Evolutionary conservation across 2,797 vertebrate genomes (phyloP), one percentile per base, ranked within the genome.

Genomic region (Gymnoscopelus braueri): DNA sequence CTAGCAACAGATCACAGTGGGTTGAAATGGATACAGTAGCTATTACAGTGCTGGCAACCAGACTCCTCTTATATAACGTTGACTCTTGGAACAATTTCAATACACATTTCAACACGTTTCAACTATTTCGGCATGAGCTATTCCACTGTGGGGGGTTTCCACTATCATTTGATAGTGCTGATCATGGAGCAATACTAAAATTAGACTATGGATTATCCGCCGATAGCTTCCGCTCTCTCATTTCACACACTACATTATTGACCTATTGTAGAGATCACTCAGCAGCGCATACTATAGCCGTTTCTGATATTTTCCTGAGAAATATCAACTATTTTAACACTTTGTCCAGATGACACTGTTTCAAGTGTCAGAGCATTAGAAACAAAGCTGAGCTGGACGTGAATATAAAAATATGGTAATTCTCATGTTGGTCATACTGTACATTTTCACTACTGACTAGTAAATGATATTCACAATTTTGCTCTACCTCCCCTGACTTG

Each of bases 231-330:
- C 6, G 7, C 13, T n/a, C 29, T 35, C 29, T 58, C 26, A 57
- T 57, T 29, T 57, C 29, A 58, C 56, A 58, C 12, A 58, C 56
- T 29, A 58, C 13, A 56, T 56, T 29, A 56, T 29, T 56, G 54
- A 56, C 24, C 11, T 29, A 24, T 19, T 29, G 24, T 26, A 9
- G 54, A 57, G 4, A 24, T 10, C 23, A 1, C 26, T 3, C 24
- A 56, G 54, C 24, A 26, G 10, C 4, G 6, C 23, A 56, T 29
- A 19, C 19, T 19, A 2, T 29, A 29, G 26, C 26, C 2, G 26
- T 4, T 29, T 29, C 19, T 19, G 19, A 19, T 19, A 19, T 19
- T 19, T 19, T 19, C 19, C 19, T 19, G 19, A 19, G 19, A 19
- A 1, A 19, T 19, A 19, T 19, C 1, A 19, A 19, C 19, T 19